A percentile compares a stretch with the other conserved stretches of the same genome.
These are phyloP conservation scores for Coturnix japonica DNA, from an alignment of 2,113 vertebrate genomes.

Conservation along the genomic window DNA sequence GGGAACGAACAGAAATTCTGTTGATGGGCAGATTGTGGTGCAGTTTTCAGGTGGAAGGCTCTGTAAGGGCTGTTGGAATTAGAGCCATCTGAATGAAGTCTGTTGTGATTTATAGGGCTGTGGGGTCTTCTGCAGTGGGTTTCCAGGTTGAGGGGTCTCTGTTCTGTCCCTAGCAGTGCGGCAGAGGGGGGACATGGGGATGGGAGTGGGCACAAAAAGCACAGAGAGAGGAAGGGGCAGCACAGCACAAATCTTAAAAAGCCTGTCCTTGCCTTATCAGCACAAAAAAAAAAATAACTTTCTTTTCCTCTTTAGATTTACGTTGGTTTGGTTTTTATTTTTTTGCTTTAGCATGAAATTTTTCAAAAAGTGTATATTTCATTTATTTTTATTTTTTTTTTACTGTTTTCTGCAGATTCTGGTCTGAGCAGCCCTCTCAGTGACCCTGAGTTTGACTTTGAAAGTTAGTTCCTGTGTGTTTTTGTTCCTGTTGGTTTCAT, in stretches of 20 bases:
- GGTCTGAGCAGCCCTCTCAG: slow-evolving; percentile 96
- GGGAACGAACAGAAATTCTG: neutral
- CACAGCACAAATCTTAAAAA: neutral
- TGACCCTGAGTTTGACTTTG: slow-evolving; percentile 94
- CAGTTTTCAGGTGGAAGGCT: neutral
- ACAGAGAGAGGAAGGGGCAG: neutral
- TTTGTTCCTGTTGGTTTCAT: slow-evolving; percentile 81
- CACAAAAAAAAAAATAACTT: slow-evolving; percentile 40
- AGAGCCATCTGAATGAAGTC: neutral
- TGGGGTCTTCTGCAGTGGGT: neutral
- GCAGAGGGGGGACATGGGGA: neutral
- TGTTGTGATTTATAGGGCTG: neutral
- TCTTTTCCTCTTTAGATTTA: slow-evolving; percentile 71
- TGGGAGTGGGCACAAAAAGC: neutral
- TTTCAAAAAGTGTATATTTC: slow-evolving; percentile 70
- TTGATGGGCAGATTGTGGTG: neutral
- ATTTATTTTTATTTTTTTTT: slow-evolving; percentile 78
- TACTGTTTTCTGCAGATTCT: slow-evolving; percentile 96
- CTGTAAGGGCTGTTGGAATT: neutral
- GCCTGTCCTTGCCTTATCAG: neutral
- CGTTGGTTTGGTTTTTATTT: slow-evolving; percentile 54
- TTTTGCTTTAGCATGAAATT: slow-evolving; percentile 68
- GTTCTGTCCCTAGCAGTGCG: neutral
- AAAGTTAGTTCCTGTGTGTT: slow-evolving; percentile 96
- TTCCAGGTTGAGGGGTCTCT: neutral